These are phyloP conservation scores for Mormyrus proboscirostris DNA, from an alignment of 2,797 vertebrate genomes.

Conservation along the genomic window DNA sequence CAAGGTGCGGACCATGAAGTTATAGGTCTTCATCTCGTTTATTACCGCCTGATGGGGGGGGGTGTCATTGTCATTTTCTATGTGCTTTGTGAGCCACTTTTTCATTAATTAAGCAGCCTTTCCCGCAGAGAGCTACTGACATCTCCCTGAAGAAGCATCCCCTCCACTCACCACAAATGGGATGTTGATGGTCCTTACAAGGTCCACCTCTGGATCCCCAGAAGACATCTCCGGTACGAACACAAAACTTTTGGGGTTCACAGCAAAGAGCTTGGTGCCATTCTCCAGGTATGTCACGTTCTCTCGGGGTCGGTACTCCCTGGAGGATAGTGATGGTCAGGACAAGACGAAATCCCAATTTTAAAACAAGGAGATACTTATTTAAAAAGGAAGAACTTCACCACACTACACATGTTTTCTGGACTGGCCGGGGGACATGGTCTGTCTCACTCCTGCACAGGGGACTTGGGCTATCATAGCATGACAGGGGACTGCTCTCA, in stretches of 20 bases:
- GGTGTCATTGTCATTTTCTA: background rate
- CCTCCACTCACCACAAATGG: constrained; percentile 59
- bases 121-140: background rate
- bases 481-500: background rate
- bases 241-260: constrained; percentile 70
- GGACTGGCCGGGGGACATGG: background rate
- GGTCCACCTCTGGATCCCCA: constrained; percentile 60
- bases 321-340: constrained; percentile 33
- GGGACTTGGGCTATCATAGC: background rate
- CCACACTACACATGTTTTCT: background rate
- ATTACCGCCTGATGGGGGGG: constrained; percentile 54
- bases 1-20: constrained; percentile 45
- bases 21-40: constrained; percentile 61
- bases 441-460: background rate
- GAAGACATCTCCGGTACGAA: constrained; percentile 66
- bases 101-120: background rate
- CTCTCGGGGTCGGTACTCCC: constrained; percentile 69
- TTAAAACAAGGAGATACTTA: background rate
- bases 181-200: constrained; percentile 65
- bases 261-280: constrained; percentile 65
- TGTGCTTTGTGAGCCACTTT: background rate
- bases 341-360: background rate
- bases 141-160: background rate
- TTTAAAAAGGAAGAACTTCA: background rate
- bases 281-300: constrained; percentile 71